Evolutionary conservation across 2,113 vertebrate species (phyloP).

Genomic region (Setophaga coronata): DNA sequence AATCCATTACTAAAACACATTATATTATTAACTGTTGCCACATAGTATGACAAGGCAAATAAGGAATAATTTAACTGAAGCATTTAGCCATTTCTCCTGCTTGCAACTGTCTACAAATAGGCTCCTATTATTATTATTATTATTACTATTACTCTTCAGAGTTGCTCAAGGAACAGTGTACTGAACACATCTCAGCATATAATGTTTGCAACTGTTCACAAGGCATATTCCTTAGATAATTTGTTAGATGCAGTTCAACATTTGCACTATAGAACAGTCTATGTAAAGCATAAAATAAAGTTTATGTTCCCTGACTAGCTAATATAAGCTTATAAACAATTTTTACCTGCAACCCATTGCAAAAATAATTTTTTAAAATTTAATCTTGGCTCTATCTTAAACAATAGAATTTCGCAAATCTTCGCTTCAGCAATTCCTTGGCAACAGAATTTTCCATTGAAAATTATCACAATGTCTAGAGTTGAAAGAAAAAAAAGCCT

Average conservation of each 20-base stretch:
- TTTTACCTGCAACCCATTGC: neutral
- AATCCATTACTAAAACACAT: conserved; percentile 46
- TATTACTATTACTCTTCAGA: conserved; percentile 39
- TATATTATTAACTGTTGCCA: conserved; percentile 50
- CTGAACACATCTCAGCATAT: neutral
- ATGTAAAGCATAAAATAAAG: neutral
- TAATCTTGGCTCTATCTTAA: neutral
- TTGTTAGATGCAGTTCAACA: neutral
- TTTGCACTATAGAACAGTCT: neutral
- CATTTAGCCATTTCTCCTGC: conserved; percentile 50
- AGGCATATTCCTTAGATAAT: conserved; percentile 20
- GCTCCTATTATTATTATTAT: conserved; percentile 48
- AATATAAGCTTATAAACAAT: conserved; percentile 17
- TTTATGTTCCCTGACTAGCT: conserved; percentile 37
- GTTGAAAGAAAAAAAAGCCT: neutral
- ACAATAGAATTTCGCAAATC: neutral
- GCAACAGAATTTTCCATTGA: neutral
- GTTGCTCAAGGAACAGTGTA: conserved; percentile 14
- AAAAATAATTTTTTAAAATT: conserved; percentile 19
- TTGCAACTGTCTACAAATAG: conserved; percentile 49
- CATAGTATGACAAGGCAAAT: conserved; percentile 42
- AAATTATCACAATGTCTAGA: neutral
- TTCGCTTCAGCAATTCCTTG: neutral
- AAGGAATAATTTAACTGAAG: conserved; percentile 52
- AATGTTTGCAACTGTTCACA: neutral